Conservation (phyloP, 2,888 invertebrate species). For the Sesia apiformis region DNA sequence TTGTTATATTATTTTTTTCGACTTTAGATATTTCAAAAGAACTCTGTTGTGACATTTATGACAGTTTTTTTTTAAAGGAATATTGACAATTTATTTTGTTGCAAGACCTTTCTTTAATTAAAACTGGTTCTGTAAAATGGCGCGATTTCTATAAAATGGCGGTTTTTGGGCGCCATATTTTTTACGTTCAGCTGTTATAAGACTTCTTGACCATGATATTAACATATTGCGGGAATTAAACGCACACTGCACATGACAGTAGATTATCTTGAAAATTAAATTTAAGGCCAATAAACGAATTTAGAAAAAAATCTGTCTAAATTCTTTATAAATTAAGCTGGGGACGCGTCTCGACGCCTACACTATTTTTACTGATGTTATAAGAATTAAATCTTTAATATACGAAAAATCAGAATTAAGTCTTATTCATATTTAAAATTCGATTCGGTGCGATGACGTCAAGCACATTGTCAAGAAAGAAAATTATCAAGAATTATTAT, state of each 20-base stretch:
- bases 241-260: slow-evolving; percentile 28
- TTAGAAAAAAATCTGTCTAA: slow-evolving; percentile 8
- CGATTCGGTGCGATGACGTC: too few species aligned
- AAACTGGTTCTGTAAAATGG: too few species aligned
- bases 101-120: too few species aligned
- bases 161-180: too few species aligned
- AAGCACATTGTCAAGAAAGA: too few species aligned
- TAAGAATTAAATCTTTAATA: too few species aligned
- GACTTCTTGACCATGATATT: not conserved
- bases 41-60: slow-evolving; percentile 7
- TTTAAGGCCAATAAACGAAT: slow-evolving; percentile 31
- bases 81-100: too few species aligned
- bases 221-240: slow-evolving; percentile 32
- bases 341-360: not conserved
- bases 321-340: not conserved
- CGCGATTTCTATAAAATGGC: too few species aligned
- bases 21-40: slow-evolving; percentile 21
- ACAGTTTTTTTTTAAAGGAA: not conserved
- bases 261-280: slow-evolving; percentile 18
- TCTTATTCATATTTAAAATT: too few species aligned
- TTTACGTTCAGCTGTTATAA: not conserved
- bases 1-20: slow-evolving; percentile 31
- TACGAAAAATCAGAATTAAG: too few species aligned
- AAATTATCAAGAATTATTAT: too few species aligned
- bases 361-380: not conserved